Conservation (phyloP, 2,113 vertebrate genomes). For the Macroglossus sobrinus region DNA sequence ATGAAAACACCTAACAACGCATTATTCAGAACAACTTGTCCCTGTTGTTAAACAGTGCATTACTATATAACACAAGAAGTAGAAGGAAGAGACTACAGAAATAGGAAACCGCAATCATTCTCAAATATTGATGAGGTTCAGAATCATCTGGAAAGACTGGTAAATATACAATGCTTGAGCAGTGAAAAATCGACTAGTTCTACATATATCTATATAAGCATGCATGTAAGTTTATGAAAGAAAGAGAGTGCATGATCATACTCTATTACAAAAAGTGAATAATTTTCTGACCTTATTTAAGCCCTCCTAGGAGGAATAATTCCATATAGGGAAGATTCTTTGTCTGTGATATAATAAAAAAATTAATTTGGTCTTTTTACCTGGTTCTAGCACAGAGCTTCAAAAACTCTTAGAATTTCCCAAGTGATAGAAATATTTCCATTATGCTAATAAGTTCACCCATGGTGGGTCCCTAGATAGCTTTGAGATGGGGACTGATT, state of each 20-base stretch:
- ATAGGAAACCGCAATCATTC: slow-evolving; percentile 12
- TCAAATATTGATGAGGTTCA: slow-evolving; percentile 2
- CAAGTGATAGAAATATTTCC: background rate
- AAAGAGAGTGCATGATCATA: background rate
- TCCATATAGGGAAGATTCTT: background rate
- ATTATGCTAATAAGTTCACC: background rate
- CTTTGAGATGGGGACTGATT: background rate
- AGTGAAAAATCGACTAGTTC: background rate
- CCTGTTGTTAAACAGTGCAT: background rate
- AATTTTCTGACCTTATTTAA: background rate
- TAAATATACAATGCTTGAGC: background rate
- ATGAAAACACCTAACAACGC: background rate
- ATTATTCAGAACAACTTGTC: background rate
- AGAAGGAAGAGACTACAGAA: background rate
- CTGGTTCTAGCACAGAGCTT: background rate
- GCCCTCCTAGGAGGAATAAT: background rate
- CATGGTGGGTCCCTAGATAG: background rate
- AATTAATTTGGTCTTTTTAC: background rate
- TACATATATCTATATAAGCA: background rate
- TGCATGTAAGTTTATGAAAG: background rate
- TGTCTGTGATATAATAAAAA: background rate
- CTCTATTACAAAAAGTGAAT: background rate
- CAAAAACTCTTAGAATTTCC: background rate
- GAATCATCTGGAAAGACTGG: background rate
- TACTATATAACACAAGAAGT: background rate